phyloP scores from a whole-genome alignment of 2,888 invertebrate species.

The Conistra vaccinii region DNA sequence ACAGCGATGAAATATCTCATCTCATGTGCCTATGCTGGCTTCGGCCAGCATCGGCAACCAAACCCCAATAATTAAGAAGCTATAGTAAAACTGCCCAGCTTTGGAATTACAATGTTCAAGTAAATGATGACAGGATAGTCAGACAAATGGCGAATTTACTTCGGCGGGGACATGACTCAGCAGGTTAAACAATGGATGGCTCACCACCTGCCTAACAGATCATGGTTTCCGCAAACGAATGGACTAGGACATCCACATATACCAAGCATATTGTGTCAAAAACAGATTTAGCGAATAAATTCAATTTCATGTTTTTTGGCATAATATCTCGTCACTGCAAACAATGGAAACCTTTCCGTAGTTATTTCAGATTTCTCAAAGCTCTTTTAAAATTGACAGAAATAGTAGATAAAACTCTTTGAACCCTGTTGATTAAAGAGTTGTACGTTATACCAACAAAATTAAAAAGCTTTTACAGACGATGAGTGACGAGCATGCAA shows the following conservation, averaged over 20 bases:
- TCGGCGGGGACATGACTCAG: background rate
- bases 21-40: background rate
- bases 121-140: background rate
- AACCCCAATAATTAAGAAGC: background rate
- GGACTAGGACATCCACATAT: background rate
- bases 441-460: constrained; percentile 18
- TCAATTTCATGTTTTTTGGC: too few relatives aligned
- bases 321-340: background rate
- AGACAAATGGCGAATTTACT: background rate
- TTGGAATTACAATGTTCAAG: background rate
- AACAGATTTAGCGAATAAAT: background rate
- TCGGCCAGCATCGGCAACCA: background rate
- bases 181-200: constrained; percentile 81
- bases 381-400: background rate
- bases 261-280: background rate
- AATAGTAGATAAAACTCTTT: background rate
- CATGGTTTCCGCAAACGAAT: constrained; percentile 81
- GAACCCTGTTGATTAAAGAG: constrained; percentile 16
- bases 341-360: background rate
- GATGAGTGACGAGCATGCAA: constrained; percentile 53
- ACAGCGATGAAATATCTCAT: background rate
- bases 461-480: constrained; percentile 39
- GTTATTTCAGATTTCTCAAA: background rate
- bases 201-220: constrained; percentile 90
- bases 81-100: background rate